A percentile compares a stretch with the other conserved stretches of the same genome.
phyloP scores from a whole-genome alignment of 2,888 invertebrate genomes.

The Cyaniris semiargus region DNA sequence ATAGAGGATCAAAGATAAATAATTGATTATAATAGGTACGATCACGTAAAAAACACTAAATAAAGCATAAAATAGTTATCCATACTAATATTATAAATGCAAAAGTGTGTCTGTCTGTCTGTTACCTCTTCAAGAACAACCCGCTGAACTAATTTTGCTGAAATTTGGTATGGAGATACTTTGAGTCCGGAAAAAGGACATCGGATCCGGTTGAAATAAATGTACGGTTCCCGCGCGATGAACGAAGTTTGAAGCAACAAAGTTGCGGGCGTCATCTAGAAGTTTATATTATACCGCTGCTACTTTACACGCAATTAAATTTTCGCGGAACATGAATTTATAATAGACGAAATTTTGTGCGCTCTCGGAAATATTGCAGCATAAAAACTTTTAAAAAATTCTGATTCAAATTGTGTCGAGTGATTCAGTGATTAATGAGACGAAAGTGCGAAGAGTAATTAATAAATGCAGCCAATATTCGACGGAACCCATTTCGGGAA shows the following conservation, averaged over 20 bases:
- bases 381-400: background rate
- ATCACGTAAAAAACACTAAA: too few species aligned
- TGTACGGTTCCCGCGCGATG: background rate
- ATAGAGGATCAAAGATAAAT: too few species aligned
- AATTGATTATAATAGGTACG: too few species aligned
- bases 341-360: background rate
- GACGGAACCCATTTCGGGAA: background rate
- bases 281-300: background rate
- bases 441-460: background rate
- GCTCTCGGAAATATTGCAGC: background rate
- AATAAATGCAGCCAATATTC: slow-evolving; percentile 14
- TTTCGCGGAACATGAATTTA: background rate
- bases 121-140: too few species aligned
- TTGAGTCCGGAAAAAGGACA: too few species aligned
- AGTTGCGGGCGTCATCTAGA: too few species aligned
- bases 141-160: too few species aligned
- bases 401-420: background rate
- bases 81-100: too few species aligned
- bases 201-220: background rate
- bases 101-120: too few species aligned
- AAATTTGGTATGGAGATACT: too few species aligned
- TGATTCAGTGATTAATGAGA: slow-evolving; percentile 1
- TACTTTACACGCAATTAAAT: background rate
- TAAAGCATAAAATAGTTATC: too few species aligned
- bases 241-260: too few species aligned